Conservation (phyloP, 2,113 vertebrate species). For the Xiphophorus hellerii region DNA sequence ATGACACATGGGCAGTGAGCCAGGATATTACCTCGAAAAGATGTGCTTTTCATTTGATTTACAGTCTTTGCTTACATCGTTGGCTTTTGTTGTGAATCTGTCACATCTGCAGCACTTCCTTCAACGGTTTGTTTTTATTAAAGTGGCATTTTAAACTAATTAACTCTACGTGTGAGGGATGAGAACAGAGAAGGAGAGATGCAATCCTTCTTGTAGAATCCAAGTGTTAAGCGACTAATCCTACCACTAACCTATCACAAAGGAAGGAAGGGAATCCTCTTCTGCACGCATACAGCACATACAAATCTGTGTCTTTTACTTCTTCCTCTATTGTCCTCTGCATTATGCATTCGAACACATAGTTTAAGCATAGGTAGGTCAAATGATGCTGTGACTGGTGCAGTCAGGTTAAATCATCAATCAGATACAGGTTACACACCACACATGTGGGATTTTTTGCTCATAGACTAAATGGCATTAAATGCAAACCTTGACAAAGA, state of each 20-base stretch:
- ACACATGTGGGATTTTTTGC: background rate
- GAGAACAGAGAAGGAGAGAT: slow-evolving; percentile 10
- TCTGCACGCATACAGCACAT: slow-evolving; percentile 4
- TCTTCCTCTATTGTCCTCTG: slow-evolving; percentile 13
- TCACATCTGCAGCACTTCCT: slow-evolving; percentile 54
- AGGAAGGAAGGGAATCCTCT: background rate
- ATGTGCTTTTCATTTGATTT: slow-evolving; percentile 59
- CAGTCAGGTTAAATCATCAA: background rate
- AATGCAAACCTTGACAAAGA: background rate
- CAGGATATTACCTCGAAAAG: slow-evolving; percentile 65
- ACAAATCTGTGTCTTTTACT: slow-evolving; percentile 6
- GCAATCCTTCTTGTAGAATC: slow-evolving; percentile 49
- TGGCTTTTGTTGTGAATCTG: slow-evolving; percentile 53
- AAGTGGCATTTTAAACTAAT: slow-evolving; percentile 50
- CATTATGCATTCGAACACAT: background rate
- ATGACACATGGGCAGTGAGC: slow-evolving; percentile 62
- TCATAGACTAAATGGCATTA: background rate
- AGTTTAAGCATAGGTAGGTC: background rate
- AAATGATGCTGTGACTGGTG: background rate
- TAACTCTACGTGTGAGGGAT: slow-evolving; percentile 48
- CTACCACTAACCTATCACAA: slow-evolving; percentile 60
- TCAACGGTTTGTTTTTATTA: slow-evolving; percentile 59
- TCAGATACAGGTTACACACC: background rate
- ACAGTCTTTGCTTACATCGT: slow-evolving; percentile 36
- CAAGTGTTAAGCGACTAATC: slow-evolving; percentile 55